phyloP scores from a whole-genome alignment of 2,888 invertebrate species.

The Chymomyza fuscimana region DNA sequence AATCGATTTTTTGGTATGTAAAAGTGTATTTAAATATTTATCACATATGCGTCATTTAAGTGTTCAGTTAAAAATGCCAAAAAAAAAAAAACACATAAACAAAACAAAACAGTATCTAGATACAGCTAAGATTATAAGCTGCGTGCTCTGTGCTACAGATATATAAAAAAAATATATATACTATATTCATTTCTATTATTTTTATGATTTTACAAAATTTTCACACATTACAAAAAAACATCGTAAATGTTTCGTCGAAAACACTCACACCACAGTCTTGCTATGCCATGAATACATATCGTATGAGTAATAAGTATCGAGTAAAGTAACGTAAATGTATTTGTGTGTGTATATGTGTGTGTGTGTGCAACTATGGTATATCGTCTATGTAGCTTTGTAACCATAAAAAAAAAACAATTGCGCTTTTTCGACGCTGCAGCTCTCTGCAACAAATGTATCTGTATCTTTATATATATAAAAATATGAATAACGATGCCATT shows the following conservation, averaged over 20 bases:
- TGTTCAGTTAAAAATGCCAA: slow-evolving; percentile 64
- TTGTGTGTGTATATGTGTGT: slow-evolving; percentile 23
- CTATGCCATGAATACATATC: neutral
- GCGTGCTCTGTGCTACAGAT: slow-evolving; percentile 7
- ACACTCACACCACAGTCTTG: neutral
- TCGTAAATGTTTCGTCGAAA: neutral
- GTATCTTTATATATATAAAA: slow-evolving; percentile 22
- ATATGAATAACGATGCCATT: neutral
- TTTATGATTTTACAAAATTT: neutral
- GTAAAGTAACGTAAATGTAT: neutral
- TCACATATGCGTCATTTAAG: slow-evolving; percentile 40
- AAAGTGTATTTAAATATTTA: slow-evolving; percentile 26
- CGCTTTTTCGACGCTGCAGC: slow-evolving; percentile 68
- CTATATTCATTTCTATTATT: neutral
- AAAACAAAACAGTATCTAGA: neutral
- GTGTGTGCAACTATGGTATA: slow-evolving; percentile 28
- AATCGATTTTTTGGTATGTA: slow-evolving; percentile 70
- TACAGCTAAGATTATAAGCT: neutral
- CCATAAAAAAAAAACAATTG: slow-evolving; percentile 37
- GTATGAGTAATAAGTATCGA: neutral
- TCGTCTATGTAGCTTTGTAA: slow-evolving; percentile 6
- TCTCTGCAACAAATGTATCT: slow-evolving; percentile 23
- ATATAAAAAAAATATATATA: too few relatives aligned
- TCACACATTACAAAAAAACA: neutral
- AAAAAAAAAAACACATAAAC: slow-evolving; percentile 7